Evolutionary conservation across 1,140 invertebrate genomes (phyloP).

Genomic region (Archivesica marissinica): DNA sequence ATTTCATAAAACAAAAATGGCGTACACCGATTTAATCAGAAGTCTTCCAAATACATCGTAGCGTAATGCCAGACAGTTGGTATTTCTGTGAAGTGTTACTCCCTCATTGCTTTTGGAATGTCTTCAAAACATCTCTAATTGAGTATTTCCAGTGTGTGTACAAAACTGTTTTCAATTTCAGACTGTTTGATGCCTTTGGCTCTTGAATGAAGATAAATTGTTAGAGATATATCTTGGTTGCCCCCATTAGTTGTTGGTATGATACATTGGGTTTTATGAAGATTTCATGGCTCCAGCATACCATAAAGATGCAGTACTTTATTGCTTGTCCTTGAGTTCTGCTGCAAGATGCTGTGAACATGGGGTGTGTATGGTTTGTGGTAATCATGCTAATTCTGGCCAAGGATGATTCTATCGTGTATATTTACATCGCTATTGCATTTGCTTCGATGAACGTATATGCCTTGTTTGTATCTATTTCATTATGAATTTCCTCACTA

Average conservation of each 20-base stretch:
- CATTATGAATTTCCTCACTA: too few species aligned
- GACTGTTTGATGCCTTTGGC: too few species aligned
- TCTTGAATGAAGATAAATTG: not conserved
- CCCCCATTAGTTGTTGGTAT: not conserved
- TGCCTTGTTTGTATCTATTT: too few species aligned
- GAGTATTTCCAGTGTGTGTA: not conserved
- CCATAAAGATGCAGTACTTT: not conserved
- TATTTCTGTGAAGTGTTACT: not conserved
- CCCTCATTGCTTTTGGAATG: not conserved
- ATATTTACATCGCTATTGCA: too few species aligned
- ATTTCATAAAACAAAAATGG: too few species aligned
- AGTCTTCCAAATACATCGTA: too few species aligned
- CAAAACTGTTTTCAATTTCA: not conserved
- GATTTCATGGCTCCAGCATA: constrained; percentile 23
- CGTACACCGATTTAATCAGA: too few species aligned
- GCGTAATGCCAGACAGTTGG: too few species aligned
- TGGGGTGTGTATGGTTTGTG: not conserved
- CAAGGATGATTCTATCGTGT: too few species aligned
- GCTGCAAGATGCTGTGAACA: not conserved
- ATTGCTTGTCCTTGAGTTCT: not conserved
- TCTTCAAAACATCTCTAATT: not conserved
- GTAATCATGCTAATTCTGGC: too few species aligned
- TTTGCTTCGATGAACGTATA: too few species aligned
- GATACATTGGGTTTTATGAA: constrained; percentile 6
- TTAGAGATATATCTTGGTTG: not conserved